Evolutionary conservation across 2,888 invertebrate genomes (phyloP).

Genomic region (Scaptomyza caliginosa): DNA sequence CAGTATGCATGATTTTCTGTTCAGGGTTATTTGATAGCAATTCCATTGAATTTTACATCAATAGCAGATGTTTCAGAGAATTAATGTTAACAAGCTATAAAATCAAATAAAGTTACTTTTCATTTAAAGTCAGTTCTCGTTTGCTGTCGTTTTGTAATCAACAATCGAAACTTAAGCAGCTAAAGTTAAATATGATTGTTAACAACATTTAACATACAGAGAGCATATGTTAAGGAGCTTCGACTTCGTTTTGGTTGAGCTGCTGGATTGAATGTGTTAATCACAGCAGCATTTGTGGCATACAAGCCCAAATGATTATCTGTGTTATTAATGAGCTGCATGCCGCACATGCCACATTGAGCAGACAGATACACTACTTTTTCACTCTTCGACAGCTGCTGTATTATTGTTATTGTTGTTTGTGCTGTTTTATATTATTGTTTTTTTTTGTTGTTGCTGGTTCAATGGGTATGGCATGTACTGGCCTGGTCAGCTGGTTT

Average conservation of each 20-base stretch:
- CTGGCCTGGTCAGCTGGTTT: background rate
- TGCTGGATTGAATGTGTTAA: constrained; percentile 66
- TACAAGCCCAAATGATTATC: constrained; percentile 70
- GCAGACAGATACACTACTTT: constrained; percentile 12
- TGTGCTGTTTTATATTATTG: constrained; percentile 3
- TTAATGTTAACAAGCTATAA: too few relatives aligned
- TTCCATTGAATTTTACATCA: background rate
- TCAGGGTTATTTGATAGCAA: background rate
- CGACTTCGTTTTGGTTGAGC: background rate
- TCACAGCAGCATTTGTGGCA: constrained; percentile 65
- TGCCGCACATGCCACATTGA: constrained; percentile 55
- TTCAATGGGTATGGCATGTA: constrained; percentile 24
- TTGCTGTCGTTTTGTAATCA: background rate
- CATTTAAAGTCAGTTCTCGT: background rate
- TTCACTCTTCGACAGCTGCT: constrained; percentile 9
- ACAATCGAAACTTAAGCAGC: background rate
- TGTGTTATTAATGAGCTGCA: constrained; percentile 75
- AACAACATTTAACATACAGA: background rate
- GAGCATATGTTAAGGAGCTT: background rate
- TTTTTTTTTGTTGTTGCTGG: constrained; percentile 21
- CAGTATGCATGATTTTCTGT: background rate
- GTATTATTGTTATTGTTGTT: constrained; percentile 6
- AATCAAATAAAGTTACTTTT: background rate
- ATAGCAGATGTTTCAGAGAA: background rate
- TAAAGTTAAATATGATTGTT: background rate